These are phyloP conservation scores for Gymnarchus niloticus DNA, from an alignment of 2,113 vertebrate genomes.

Conservation along the genomic window DNA sequence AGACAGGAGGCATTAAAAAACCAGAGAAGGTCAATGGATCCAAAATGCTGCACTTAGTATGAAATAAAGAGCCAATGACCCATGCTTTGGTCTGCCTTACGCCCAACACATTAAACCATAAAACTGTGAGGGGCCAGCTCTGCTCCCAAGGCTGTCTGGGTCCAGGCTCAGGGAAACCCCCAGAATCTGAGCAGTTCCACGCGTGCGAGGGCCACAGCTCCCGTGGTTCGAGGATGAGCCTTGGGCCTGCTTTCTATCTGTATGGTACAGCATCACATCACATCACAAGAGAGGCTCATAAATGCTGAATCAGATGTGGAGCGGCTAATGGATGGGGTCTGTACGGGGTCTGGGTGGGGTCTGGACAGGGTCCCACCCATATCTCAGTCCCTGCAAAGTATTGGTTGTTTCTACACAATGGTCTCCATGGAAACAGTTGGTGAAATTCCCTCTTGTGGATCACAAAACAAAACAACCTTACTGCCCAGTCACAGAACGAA, in stretches of 20 bases:
- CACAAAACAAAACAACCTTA: no score
- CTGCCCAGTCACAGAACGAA: background rate
- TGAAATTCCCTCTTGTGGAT: background rate
- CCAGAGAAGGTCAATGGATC: background rate
- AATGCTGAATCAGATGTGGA: background rate
- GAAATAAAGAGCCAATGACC: background rate
- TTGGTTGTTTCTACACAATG: background rate
- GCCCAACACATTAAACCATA: background rate
- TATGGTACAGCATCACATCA: background rate
- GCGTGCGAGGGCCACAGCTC: no score
- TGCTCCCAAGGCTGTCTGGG: background rate
- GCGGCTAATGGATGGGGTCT: no score
- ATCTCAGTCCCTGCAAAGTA: background rate
- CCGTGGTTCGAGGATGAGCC: no score
- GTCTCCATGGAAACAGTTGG: background rate
- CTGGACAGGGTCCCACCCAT: no score
- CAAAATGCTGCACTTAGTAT: background rate
- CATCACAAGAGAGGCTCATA: background rate
- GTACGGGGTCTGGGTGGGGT: no score
- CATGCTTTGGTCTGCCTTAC: background rate
- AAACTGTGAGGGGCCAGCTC: background rate
- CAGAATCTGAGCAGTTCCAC: background rate
- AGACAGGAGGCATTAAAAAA: background rate
- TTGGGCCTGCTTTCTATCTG: no score
- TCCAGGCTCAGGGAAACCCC: background rate